Evolutionary conservation across 2,113 vertebrate species (phyloP), one percentile per base, ranked within the genome.

Genomic region (Lagopus muta): DNA sequence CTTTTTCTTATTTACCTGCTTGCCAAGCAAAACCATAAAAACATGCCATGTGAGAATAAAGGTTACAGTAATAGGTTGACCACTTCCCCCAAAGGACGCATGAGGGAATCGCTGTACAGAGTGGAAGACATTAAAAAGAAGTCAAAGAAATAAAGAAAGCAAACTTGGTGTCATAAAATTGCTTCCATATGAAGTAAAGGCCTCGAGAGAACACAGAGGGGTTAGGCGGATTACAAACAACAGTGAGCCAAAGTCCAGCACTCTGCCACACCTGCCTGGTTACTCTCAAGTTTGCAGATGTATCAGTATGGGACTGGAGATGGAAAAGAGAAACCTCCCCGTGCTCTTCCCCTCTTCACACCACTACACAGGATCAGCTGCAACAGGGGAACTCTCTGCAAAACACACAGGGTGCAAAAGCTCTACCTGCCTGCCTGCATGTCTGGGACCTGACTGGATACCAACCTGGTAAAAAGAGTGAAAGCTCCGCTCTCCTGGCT

Each of bases 391-490:
- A 47, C 6, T 22, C 77, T 76, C 32, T 52, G 55, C 50, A 27
- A 12, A 90, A 16, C 30, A n/a, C 47, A 16, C 0, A 6, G 47
- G 58, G 28, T 32, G 21, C 2, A 64, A 89, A 55, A 92, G 50
- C 28, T 60, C 69, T 27, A 43, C 30, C 19, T 14, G 13, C 17
- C 75, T 84, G 77, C 62, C 25, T 80, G 3, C 3, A 0, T 2
- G 20, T 19, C 72, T 43, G 62, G 43, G 54, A 40, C 65, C 47
- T 9, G 88, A 30, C 38, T 1, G 5, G 70, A 64, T 52, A 97
- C 96, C 94, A 78, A 99, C 99, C 99, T 99, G 99, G 97, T 99
- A 99, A 94, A 98, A 99, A 5, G 99, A 99, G 88, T 99, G 99
- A 92, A 99, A 99, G 96, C 98, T 99, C 76, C 99, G 96, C 55